Evolutionary conservation across 2,797 vertebrate species (phyloP).

Genomic region (Phrynocephalus guinanensis): DNA sequence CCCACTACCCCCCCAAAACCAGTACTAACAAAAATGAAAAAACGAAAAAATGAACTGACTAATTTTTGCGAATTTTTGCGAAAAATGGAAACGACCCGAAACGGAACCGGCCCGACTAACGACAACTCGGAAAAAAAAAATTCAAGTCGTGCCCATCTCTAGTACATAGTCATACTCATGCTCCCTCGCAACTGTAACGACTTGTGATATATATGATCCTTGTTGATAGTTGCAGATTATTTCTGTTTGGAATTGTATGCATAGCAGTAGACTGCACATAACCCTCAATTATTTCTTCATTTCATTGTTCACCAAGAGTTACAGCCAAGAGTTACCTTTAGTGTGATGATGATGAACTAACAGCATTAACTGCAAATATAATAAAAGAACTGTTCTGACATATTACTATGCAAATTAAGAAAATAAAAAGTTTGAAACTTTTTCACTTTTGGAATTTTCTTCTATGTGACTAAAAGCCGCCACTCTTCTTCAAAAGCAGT

Average conservation of each 20-base stretch:
- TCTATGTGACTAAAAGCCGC: slow-evolving; percentile 7
- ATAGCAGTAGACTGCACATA: not conserved
- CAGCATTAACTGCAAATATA: slow-evolving; percentile 33
- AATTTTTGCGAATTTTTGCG: no score
- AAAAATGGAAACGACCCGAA: no score
- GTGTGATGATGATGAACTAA: not conserved
- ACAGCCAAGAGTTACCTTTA: not conserved
- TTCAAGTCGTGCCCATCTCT: no score
- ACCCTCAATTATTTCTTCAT: no score
- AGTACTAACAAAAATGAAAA: no score
- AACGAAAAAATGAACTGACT: no score
- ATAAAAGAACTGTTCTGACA: not conserved
- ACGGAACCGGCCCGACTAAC: no score
- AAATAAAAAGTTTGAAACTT: slow-evolving; percentile 23
- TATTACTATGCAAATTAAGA: not conserved
- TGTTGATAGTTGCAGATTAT: not conserved
- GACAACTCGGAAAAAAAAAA: no score
- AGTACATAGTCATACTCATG: not conserved
- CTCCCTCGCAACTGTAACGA: not conserved
- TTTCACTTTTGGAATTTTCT: not conserved
- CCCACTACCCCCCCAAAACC: no score
- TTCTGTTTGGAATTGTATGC: not conserved
- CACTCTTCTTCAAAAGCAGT: slow-evolving; percentile 35
- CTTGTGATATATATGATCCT: not conserved
- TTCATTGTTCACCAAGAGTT: not conserved